Percentiles rank a stretch among this genome's conserved stretches.
phyloP scores from a whole-genome alignment of 2,113 vertebrate genomes.

The Xiphias gladius region DNA sequence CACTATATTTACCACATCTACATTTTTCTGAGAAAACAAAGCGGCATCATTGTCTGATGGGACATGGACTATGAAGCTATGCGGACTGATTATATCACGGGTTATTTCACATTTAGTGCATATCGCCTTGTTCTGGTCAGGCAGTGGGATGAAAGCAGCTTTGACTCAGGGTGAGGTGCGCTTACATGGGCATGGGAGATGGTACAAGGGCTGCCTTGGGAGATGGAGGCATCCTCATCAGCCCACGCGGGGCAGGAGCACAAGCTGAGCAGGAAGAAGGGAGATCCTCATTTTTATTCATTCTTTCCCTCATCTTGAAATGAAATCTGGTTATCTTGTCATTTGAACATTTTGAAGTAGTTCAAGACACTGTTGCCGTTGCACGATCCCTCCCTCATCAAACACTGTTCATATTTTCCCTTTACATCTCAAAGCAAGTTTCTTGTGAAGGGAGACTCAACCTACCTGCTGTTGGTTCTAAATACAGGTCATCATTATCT shows the following conservation, averaged over 20 bases:
- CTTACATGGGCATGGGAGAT: slow-evolving; percentile 70
- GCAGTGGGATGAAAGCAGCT: not conserved
- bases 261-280: slow-evolving; percentile 63
- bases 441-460: slow-evolving; percentile 7
- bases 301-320: not conserved
- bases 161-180: slow-evolving; percentile 6
- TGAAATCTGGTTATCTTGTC: not conserved
- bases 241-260: slow-evolving; percentile 39
- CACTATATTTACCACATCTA: slow-evolving; percentile 3
- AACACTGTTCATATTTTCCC: not conserved
- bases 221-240: slow-evolving; percentile 43
- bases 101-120: not conserved
- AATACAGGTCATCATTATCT: slow-evolving; percentile 79
- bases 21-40: slow-evolving; percentile 19
- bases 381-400: not conserved
- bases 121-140: not conserved
- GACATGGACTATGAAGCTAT: not conserved
- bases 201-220: slow-evolving; percentile 36
- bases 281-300: not conserved
- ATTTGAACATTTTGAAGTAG: not conserved
- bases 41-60: not conserved
- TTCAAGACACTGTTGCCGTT: no score
- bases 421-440: not conserved
- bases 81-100: not conserved
- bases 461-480: slow-evolving; percentile 80